Conservation (phyloP, 2,797 vertebrate genomes). For the Schizopygopsis malacanthus region DNA sequence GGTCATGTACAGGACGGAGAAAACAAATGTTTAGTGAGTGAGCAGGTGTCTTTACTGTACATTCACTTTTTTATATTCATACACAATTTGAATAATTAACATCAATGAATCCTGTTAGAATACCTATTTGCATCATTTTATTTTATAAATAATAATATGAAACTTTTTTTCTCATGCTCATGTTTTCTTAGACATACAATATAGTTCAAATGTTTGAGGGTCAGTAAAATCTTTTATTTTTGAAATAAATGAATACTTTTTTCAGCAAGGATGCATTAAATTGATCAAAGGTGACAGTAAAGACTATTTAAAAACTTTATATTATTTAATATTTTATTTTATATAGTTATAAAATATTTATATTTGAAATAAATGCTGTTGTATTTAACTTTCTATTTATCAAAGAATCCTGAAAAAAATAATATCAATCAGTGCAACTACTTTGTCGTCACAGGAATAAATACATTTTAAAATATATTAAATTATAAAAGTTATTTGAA, state of each 20-base stretch:
- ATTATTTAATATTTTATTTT: not conserved
- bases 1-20: slow-evolving; percentile 20
- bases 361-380: not conserved
- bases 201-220: not conserved
- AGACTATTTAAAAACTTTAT: not conserved
- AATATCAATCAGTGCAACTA: not conserved
- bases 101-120: not conserved
- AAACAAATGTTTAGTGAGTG: slow-evolving; percentile 58
- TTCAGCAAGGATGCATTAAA: not conserved
- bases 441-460: not conserved
- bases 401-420: not conserved
- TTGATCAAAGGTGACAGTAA: not conserved
- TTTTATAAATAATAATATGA: not conserved
- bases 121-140: not conserved
- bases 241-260: not conserved
- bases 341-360: not conserved
- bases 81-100: not conserved
- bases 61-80: not conserved
- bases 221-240: not conserved
- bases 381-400: not conserved
- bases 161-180: not conserved
- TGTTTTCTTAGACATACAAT: not conserved
- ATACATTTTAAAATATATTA: too few relatives aligned
- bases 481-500: not conserved
- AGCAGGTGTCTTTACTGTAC: slow-evolving; percentile 45